A percentile compares a stretch with the other conserved stretches of the same genome.
Conservation (phyloP, 1,140 invertebrate species). For the Holcopasites calliopsidis region DNA sequence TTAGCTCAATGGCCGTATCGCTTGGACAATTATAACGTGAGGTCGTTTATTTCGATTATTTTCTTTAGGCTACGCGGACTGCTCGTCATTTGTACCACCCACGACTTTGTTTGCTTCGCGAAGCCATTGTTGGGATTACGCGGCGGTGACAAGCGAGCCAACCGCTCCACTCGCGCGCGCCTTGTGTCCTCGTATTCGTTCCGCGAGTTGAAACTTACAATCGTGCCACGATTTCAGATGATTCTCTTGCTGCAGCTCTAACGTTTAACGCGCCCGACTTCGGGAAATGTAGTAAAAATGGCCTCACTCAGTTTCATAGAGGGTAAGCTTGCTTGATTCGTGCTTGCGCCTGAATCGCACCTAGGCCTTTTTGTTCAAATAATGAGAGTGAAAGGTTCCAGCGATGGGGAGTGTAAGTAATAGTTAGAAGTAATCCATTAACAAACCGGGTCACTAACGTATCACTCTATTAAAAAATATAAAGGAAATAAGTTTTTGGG, state of each 20-base stretch:
- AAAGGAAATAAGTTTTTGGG: too few relatives aligned
- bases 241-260: background rate
- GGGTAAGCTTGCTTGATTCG: too few relatives aligned
- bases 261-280: too few relatives aligned
- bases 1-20: conserved; percentile 26
- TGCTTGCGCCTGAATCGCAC: too few relatives aligned
- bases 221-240: background rate
- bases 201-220: background rate
- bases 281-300: too few relatives aligned
- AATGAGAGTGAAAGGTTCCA: too few relatives aligned
- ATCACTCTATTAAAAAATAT: too few relatives aligned
- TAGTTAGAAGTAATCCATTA: too few relatives aligned
- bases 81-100: conserved; percentile 48
- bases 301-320: too few relatives aligned
- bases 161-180: background rate
- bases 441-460: too few relatives aligned
- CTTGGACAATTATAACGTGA: conserved; percentile 58
- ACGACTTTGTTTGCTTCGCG: conserved; percentile 41
- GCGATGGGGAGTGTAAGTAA: too few relatives aligned
- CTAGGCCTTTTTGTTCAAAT: too few relatives aligned
- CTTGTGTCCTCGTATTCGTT: conserved; percentile 7
- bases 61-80: conserved; percentile 50
- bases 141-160: conserved; percentile 27
- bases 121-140: conserved; percentile 44
- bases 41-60: conserved; percentile 63